Evolutionary conservation across 2,888 invertebrate genomes (phyloP).

Genomic region (Heterodera filipjevi): DNA sequence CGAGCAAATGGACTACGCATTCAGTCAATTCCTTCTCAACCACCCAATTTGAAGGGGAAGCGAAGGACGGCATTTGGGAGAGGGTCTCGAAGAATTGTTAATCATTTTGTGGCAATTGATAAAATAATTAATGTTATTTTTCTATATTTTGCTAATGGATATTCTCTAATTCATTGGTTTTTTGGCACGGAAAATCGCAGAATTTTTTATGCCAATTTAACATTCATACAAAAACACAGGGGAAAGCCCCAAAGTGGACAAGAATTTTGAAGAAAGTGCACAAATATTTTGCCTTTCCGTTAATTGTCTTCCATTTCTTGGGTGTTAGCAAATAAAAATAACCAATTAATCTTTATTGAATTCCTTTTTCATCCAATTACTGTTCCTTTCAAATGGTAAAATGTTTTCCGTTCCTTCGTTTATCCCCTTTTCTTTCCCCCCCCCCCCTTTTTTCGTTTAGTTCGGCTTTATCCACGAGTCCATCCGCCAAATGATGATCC

Average conservation of each 20-base stretch:
- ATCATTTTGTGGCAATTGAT: neutral
- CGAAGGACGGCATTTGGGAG: neutral
- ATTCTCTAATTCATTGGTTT: neutral
- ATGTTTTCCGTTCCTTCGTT: neutral
- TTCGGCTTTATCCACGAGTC: constrained; percentile 65
- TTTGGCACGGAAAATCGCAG: neutral
- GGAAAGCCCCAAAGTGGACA: no score
- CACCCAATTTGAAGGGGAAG: constrained; percentile 59
- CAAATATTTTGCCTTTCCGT: no score
- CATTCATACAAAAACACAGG: no score
- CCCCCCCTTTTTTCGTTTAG: constrained; percentile 34
- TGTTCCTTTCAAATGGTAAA: neutral
- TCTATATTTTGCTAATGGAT: neutral
- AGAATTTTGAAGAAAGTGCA: no score
- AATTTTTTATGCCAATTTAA: neutral
- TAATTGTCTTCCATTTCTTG: no score
- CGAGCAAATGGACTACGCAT: constrained; percentile 62
- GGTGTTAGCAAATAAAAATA: no score
- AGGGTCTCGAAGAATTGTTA: neutral
- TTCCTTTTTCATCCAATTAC: no score
- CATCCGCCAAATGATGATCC: constrained; percentile 48
- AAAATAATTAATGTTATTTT: neutral
- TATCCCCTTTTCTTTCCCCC: neutral
- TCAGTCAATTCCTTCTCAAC: constrained; percentile 62
- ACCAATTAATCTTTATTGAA: no score